phyloP scores from a whole-genome alignment of 1,140 invertebrate species.

The Tachypleus tridentatus region DNA sequence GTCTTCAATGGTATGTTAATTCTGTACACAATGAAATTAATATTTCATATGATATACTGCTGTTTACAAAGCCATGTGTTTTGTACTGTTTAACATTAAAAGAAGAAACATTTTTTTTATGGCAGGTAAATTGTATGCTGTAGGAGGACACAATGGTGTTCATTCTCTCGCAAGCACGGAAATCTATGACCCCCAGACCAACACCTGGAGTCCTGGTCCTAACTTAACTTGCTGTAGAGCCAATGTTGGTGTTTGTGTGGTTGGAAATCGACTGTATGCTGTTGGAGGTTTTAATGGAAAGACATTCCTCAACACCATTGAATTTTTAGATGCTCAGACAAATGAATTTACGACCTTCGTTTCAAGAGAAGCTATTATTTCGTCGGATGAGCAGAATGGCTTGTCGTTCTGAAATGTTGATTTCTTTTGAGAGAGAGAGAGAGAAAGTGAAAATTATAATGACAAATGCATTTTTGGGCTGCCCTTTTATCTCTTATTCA shows the following conservation, averaged over 20 bases:
- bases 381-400: too few species aligned
- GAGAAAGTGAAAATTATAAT: too few species aligned
- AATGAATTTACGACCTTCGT: constrained; percentile 59
- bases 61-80: too few species aligned
- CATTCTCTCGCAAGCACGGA: constrained; percentile 54
- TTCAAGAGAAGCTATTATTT: constrained; percentile 10
- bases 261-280: constrained; percentile 56
- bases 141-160: constrained; percentile 59
- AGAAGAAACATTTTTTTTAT: too few species aligned
- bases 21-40: too few species aligned
- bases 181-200: constrained; percentile 47
- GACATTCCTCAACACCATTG: constrained; percentile 66
- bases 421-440: too few species aligned
- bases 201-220: constrained; percentile 53
- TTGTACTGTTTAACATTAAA: background rate
- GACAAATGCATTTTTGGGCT: too few species aligned
- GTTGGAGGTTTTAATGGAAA: constrained; percentile 68
- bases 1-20: constrained; percentile 42
- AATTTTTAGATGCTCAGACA: constrained; percentile 54
- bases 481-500: too few species aligned
- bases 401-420: too few species aligned
- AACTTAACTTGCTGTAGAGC: constrained; percentile 48
- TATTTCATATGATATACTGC: too few species aligned
- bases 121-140: constrained; percentile 47
- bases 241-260: constrained; percentile 56